Base-by-base conservation (phyloP, 2,113 vertebrate species). In the Melanocharis versteri region DNA sequence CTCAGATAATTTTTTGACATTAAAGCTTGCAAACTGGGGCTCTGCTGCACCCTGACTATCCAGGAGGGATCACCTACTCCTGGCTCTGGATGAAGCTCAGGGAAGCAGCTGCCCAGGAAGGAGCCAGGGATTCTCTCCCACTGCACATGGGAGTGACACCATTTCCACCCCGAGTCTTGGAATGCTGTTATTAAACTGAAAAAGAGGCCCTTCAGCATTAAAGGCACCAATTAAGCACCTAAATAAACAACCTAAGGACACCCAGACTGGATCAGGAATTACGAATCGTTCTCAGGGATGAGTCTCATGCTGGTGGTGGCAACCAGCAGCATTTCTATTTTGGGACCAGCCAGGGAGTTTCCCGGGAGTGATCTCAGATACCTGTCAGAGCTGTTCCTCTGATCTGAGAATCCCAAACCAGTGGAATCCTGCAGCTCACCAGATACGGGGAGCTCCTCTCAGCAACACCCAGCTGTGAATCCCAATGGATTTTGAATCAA, bases 281-380 rank as follows among this genome's bases (percentile, higher is more conserved):
- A 7, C 48, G 92, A 90, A 75, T 75, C 19, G 4, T 62, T 65
- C 6, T n/a, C 64, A 87, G 48, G 65, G 92, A 35, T 91, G 95
- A 93, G 65, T 90, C 50, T 72, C 44, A 60, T 10, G 56, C 91
- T 81, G 77, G 20, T 85, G 62, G 83, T 81, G 51, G 58, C 87
- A 88, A 77, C 27, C 6, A 80, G 87, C 17, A 82, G 51, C 26
- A 54, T n/a, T 93, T 85, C 94, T 95, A 88, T 93, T 87, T 48
- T 68, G 71, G 86, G 88, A 69, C 3, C 70, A 71, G 78, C 86
- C 80, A 87, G 61, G 4, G 28, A 95, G 75, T 95, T 96, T 90
- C 90, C 93, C 16, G 3, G 87, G 69, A 28, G 11, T 89, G 90
- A 94, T 22, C 90, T 93, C 95, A 94, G 83, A 27, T 30, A 70